A percentile compares a stretch with the other conserved stretches of the same genome.
Evolutionary conservation across 2,797 vertebrate species (phyloP).

Genomic region (Acropternis orthonyx): DNA sequence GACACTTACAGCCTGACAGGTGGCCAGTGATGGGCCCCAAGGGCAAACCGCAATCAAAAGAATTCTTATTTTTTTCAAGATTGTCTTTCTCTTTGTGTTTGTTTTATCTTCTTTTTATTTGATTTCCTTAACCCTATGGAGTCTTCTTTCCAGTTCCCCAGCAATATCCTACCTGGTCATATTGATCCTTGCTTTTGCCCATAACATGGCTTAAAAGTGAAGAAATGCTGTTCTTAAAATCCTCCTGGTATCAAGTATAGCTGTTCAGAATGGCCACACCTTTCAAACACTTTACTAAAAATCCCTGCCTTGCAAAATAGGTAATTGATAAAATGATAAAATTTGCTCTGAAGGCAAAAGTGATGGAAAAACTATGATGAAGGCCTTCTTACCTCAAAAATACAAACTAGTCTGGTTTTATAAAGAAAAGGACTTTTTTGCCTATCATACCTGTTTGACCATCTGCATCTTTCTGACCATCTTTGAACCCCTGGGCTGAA

Average conservation of each 20-base stretch:
- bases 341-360: neutral
- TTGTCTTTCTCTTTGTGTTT: neutral
- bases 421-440: neutral
- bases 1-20: neutral
- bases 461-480: neutral
- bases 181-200: neutral
- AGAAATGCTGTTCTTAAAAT: neutral
- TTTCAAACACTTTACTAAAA: neutral
- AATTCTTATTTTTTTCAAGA: rapidly evolving
- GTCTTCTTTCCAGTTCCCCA: neutral
- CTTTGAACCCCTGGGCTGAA: neutral
- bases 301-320: neutral
- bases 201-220: neutral
- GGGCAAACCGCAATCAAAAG: neutral
- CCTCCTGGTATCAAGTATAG: neutral
- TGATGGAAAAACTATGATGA: neutral
- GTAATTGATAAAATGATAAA: neutral
- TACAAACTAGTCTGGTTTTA: neutral
- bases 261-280: neutral
- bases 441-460: neutral
- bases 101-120: neutral
- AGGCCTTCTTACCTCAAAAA: neutral
- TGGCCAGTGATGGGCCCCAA: neutral
- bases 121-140: neutral
- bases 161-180: neutral